Evolutionary conservation across 1,140 invertebrate genomes (phyloP).

Genomic region (Ostrea denselamellosa): DNA sequence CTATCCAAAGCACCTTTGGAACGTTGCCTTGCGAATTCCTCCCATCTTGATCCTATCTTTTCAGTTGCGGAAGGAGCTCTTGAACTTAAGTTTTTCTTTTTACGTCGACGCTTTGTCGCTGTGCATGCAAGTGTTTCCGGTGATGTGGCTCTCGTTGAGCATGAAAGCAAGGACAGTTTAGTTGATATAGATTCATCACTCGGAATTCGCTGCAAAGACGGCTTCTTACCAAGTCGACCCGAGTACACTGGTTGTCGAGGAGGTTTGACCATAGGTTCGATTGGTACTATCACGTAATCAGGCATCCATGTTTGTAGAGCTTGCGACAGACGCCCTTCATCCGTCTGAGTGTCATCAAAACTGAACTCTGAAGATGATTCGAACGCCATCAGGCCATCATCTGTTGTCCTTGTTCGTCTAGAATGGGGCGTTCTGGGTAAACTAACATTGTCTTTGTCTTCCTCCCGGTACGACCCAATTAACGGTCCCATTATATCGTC

Average conservation of each 20-base stretch:
- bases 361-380: slow-evolving; percentile 44
- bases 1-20: slow-evolving; percentile 50
- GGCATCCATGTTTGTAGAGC: slow-evolving; percentile 66
- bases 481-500: background rate
- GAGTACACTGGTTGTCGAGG: slow-evolving; percentile 64
- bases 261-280: slow-evolving; percentile 61
- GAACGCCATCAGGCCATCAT: slow-evolving; percentile 5
- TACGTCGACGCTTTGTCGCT: background rate
- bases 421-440: background rate
- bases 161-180: slow-evolving; percentile 65
- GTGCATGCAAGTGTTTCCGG: slow-evolving; percentile 1
- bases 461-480: slow-evolving; percentile 1
- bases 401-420: background rate
- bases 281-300: slow-evolving; percentile 55
- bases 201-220: slow-evolving; percentile 41
- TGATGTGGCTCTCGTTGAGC: slow-evolving; percentile 53
- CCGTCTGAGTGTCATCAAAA: slow-evolving; percentile 46
- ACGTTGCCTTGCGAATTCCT: slow-evolving; percentile 46
- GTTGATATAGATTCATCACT: slow-evolving; percentile 67
- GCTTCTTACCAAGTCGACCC: slow-evolving; percentile 60
- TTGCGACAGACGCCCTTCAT: slow-evolving; percentile 64
- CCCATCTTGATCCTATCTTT: slow-evolving; percentile 54
- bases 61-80: background rate
- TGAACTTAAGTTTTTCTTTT: slow-evolving; percentile 14
- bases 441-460: background rate